Conservation (phyloP, 1,140 invertebrate genomes). For the Zophobas morio region DNA sequence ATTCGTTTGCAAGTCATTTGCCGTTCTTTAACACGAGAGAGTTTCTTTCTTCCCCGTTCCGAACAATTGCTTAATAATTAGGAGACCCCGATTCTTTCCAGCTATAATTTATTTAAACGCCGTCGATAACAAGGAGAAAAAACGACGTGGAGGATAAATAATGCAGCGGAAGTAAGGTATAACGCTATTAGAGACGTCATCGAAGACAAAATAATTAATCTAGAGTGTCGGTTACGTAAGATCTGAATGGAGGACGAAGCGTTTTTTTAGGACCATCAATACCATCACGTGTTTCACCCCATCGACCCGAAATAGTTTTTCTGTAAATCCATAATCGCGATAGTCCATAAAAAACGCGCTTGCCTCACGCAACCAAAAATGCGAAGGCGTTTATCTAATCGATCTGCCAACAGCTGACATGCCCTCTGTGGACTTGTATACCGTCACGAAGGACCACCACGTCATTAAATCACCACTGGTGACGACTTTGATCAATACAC, state of each 20-base stretch:
- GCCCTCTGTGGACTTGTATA: slow-evolving; percentile 24
- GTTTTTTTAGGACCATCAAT: slow-evolving; percentile 1
- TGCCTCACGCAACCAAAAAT: slow-evolving; percentile 33
- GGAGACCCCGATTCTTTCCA: neutral
- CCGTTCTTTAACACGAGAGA: too few relatives aligned
- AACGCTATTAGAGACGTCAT: slow-evolving; percentile 1
- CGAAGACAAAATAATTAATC: slow-evolving; percentile 17
- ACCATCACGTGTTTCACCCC: slow-evolving; percentile 9
- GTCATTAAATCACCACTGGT: slow-evolving; percentile 33
- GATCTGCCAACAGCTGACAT: slow-evolving; percentile 41
- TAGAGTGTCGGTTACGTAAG: neutral
- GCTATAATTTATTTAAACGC: slow-evolving; percentile 26
- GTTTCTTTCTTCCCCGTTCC: too few relatives aligned
- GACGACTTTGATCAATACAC: slow-evolving; percentile 35
- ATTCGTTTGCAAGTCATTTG: neutral
- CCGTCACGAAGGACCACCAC: slow-evolving; percentile 36
- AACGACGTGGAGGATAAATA: slow-evolving; percentile 12
- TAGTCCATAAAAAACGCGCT: slow-evolving; percentile 38
- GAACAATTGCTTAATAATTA: slow-evolving; percentile 5
- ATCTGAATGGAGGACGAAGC: neutral
- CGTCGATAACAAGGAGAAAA: slow-evolving; percentile 27
- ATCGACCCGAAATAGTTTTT: slow-evolving; percentile 20
- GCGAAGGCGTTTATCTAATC: slow-evolving; percentile 42
- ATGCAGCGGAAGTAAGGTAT: neutral
- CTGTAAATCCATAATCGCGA: slow-evolving; percentile 34